Evolutionary conservation across 2,797 vertebrate genomes (phyloP), one percentile per base, ranked within the genome.

Genomic region (Heteromormyrus szaboi): DNA sequence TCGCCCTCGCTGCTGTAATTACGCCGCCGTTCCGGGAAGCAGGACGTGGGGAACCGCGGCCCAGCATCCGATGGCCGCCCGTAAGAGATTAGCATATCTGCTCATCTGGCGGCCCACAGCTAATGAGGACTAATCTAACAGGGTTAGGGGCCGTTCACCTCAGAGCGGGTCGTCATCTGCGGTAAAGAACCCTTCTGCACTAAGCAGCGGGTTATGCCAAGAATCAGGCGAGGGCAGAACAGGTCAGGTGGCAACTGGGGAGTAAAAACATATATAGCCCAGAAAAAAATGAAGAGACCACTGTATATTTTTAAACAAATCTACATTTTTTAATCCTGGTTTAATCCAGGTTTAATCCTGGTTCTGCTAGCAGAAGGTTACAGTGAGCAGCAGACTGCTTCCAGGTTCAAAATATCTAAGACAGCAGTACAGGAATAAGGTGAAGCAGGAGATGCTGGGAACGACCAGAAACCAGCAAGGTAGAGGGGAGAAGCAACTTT

Each of bases 181-280:
- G 25, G n/a, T 88, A 84, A 12, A 33, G 11, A 54, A 37, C 41
- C 48, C 11, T 92, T 93, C 89, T 92, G 91, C 91, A 90, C 79
- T 59, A 93, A 92, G 93, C 93, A 93, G 92, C 93, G 91, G 68
- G 87, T 89, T 89, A 33, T 17, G 5, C 50, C 54, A 33, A 86
- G 29, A 76, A 44, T 33, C 68, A 29, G n/a, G n/a, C 1, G n/a
- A 86, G 22, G 48, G 84, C 9, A 8, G 84, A 48, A 25, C 12
- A 51, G 50, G 12, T 56, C 46, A 79, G 72, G 4, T 79, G 37
- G 19, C 4, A 44, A 44, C 37, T 41, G 37, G 33, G 14, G 2
- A 37, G 12, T 17, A 41, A 2, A 41, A 76, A 68, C 19, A 59
- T 59, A 59, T 22, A 59, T 59, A 59, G 54, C 19, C 54, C 54